A percentile compares a stretch with the other conserved stretches of the same genome.
Conservation (phyloP, 35 echinoderm and acorn worm genomes). For the Holothuria glaberrima region DNA sequence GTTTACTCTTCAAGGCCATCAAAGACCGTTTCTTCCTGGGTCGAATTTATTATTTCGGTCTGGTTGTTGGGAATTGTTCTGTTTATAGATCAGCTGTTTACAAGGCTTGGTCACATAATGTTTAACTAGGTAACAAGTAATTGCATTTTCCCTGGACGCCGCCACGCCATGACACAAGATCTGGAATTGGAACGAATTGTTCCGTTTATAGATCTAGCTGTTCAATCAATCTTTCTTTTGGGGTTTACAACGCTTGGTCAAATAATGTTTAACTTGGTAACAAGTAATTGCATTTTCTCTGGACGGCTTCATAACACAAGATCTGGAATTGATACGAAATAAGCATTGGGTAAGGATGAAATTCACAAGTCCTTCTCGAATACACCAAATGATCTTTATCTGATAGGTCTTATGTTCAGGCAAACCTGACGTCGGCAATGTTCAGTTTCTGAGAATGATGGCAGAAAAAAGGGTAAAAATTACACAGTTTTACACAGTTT, state of each 20-base stretch:
- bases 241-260: not conserved
- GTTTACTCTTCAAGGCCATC: not conserved
- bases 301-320: not conserved
- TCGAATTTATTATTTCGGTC: not conserved
- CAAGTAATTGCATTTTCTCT: not conserved
- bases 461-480: constrained; percentile 16
- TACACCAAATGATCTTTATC: constrained; percentile 22
- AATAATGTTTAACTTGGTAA: not conserved
- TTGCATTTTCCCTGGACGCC: no score
- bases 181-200: not conserved
- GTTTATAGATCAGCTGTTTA: not conserved
- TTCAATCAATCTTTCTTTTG: not conserved
- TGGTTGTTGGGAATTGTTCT: not conserved
- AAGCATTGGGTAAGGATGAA: not conserved
- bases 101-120: not conserved
- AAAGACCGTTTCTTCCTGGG: not conserved
- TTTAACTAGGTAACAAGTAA: not conserved
- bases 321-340: not conserved
- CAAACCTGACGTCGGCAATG: constrained; percentile 25
- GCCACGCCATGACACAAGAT: not conserved
- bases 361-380: not conserved
- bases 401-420: constrained; percentile 5
- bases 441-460: constrained; percentile 35
- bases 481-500: not conserved
- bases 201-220: not conserved